Evolutionary conservation across 2,888 invertebrate genomes (phyloP).

Genomic region (Amiota minor): DNA sequence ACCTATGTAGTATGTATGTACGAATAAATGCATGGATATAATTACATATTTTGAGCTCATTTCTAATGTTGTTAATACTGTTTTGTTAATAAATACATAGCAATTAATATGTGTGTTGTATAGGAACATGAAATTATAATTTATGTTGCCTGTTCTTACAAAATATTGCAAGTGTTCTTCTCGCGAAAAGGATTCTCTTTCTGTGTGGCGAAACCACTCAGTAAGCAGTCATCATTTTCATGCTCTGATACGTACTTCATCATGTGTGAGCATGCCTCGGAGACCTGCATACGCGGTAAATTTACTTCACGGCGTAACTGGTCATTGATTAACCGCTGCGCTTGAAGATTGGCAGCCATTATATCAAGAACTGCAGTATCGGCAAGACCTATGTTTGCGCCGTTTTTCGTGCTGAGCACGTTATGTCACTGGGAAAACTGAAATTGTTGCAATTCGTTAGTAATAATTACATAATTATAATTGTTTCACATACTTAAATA

Average conservation of each 20-base stretch:
- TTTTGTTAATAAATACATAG: background rate
- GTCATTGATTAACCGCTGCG: constrained; percentile 91
- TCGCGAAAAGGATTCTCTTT: constrained; percentile 96
- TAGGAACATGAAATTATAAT: constrained; percentile 11
- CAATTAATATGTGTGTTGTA: background rate
- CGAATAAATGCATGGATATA: constrained; percentile 42
- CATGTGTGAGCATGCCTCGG: constrained; percentile 93
- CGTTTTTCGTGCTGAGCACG: constrained; percentile 31
- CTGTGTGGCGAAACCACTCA: constrained; percentile 94
- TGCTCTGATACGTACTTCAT: constrained; percentile 93
- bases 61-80: background rate
- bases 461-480: no score
- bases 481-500: no score
- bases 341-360: constrained; percentile 94
- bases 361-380: constrained; percentile 93
- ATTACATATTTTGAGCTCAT: constrained; percentile 40
- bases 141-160: constrained; percentile 75
- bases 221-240: constrained; percentile 92
- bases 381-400: constrained; percentile 74
- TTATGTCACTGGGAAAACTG: no score
- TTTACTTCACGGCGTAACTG: constrained; percentile 93
- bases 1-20: constrained; percentile 35
- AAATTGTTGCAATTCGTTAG: no score
- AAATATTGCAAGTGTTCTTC: constrained; percentile 89
- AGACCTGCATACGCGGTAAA: constrained; percentile 82